A percentile compares a stretch with the other conserved stretches of the same genome.
phyloP scores from a whole-genome alignment of 1,140 invertebrate species.

The Formica selysi region DNA sequence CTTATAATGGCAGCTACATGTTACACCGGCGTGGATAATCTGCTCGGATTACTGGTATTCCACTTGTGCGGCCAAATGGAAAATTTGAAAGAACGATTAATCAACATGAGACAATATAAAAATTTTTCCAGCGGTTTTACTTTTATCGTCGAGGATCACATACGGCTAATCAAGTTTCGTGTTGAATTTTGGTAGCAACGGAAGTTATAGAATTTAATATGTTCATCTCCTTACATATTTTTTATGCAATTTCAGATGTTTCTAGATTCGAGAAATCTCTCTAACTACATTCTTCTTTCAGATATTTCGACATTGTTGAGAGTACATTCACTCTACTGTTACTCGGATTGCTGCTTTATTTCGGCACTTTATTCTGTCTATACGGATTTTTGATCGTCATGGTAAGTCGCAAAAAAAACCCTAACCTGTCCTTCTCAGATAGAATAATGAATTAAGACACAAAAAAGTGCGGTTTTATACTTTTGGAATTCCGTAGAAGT shows the following conservation, averaged over 20 bases:
- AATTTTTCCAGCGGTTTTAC: background rate
- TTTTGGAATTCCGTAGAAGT: too few species aligned
- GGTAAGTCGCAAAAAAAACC: constrained; percentile 1
- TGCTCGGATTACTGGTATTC: constrained; percentile 33
- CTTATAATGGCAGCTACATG: background rate
- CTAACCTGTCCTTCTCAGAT: background rate
- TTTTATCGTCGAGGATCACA: constrained; percentile 19
- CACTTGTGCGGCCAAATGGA: constrained; percentile 33
- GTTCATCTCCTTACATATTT: background rate
- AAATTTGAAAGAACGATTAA: background rate
- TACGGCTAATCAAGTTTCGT: constrained; percentile 44
- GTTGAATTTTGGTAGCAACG: background rate
- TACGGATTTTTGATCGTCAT: constrained; percentile 33
- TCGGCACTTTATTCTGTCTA: constrained; percentile 28
- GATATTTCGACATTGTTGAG: constrained; percentile 35
- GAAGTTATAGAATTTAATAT: background rate
- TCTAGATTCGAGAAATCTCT: background rate
- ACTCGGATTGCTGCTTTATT: constrained; percentile 18
- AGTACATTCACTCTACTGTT: constrained; percentile 42
- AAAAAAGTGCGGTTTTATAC: too few species aligned
- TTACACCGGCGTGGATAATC: constrained; percentile 33
- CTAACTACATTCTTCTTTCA: background rate
- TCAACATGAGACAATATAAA: background rate
- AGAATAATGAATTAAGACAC: background rate
- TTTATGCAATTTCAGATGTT: background rate